Evolutionary conservation across 2,888 invertebrate genomes (phyloP).

Genomic region (Dynastes maya): DNA sequence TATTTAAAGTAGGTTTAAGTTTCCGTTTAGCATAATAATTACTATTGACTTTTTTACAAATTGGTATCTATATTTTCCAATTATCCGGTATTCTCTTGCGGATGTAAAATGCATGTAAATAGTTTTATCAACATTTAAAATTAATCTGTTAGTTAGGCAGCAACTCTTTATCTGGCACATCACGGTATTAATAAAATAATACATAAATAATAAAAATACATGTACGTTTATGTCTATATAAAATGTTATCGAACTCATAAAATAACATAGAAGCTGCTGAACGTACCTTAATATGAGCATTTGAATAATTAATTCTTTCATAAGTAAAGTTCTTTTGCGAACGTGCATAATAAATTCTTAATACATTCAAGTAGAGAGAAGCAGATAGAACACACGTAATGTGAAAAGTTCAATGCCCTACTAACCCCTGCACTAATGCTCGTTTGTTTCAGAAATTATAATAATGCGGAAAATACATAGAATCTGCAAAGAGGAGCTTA

Average conservation of each 20-base stretch:
- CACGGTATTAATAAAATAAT: too few species aligned
- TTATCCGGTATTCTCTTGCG: too few species aligned
- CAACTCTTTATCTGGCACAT: too few species aligned
- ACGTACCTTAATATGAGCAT: background rate
- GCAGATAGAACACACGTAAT: slow-evolving; percentile 25
- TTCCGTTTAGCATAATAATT: too few species aligned
- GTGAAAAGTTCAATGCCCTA: slow-evolving; percentile 38
- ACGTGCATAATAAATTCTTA: slow-evolving; percentile 29
- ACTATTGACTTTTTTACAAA: too few species aligned
- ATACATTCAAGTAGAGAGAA: slow-evolving; percentile 9
- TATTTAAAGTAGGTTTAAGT: too few species aligned
- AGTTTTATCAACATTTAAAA: too few species aligned
- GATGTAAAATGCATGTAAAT: too few species aligned
- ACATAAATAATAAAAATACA: too few species aligned
- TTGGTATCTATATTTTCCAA: too few species aligned
- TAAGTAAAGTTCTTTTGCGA: slow-evolving; percentile 21
- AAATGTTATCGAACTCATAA: background rate
- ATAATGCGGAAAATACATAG: slow-evolving; percentile 27
- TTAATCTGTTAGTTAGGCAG: too few species aligned
- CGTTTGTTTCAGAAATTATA: slow-evolving; percentile 34
- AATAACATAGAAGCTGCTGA: background rate
- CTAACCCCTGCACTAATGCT: slow-evolving; percentile 31
- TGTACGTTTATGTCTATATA: background rate
- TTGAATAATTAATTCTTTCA: slow-evolving; percentile 27
- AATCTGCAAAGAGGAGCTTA: slow-evolving; percentile 7